These are phyloP conservation scores for Drosophila pegasa DNA, from an alignment of 2,888 invertebrate genomes.

Conservation along the genomic window DNA sequence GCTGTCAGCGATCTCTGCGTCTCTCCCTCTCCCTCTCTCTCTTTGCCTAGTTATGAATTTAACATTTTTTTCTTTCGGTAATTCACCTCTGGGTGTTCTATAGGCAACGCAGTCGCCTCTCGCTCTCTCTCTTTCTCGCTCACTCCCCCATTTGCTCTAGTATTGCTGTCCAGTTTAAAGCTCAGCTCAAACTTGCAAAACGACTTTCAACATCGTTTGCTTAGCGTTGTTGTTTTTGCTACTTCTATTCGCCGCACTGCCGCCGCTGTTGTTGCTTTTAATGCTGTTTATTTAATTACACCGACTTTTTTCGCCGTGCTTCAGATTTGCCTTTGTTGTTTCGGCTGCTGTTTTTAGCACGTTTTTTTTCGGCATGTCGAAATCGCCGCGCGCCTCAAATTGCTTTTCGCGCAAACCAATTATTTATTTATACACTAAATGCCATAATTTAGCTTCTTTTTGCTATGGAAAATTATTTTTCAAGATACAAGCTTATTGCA, in stretches of 20 bases:
- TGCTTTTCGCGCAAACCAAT: slow-evolving; percentile 34
- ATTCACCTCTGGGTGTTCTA: slow-evolving; percentile 20
- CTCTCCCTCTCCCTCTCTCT: slow-evolving; percentile 5
- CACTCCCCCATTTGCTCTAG: slow-evolving; percentile 4
- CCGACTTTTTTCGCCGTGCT: slow-evolving; percentile 53
- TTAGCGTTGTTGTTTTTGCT: slow-evolving; percentile 33
- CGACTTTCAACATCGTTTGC: slow-evolving; percentile 83
- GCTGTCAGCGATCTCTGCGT: slow-evolving; percentile 8
- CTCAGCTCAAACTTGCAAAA: slow-evolving; percentile 80
- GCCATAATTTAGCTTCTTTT: slow-evolving; percentile 30
- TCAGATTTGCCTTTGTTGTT: slow-evolving; percentile 40
- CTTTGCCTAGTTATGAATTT: neutral
- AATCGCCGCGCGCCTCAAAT: slow-evolving; percentile 32
- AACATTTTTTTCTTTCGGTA: slow-evolving; percentile 13
- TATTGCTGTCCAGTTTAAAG: slow-evolving; percentile 41
- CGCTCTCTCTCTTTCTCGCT: slow-evolving; percentile 1
- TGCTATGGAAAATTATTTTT: slow-evolving; percentile 9
- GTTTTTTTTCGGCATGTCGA: slow-evolving; percentile 55
- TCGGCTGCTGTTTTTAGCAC: slow-evolving; percentile 37
- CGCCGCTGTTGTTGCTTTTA: slow-evolving; percentile 24
- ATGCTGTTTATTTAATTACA: slow-evolving; percentile 61
- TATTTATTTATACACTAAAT: slow-evolving; percentile 49
- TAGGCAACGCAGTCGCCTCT: slow-evolving; percentile 24
- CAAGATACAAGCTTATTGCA: slow-evolving; percentile 14
- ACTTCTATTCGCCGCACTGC: slow-evolving; percentile 26